Evolutionary conservation across 2,888 invertebrate genomes (phyloP).

Genomic region (Dryococelus australis): DNA sequence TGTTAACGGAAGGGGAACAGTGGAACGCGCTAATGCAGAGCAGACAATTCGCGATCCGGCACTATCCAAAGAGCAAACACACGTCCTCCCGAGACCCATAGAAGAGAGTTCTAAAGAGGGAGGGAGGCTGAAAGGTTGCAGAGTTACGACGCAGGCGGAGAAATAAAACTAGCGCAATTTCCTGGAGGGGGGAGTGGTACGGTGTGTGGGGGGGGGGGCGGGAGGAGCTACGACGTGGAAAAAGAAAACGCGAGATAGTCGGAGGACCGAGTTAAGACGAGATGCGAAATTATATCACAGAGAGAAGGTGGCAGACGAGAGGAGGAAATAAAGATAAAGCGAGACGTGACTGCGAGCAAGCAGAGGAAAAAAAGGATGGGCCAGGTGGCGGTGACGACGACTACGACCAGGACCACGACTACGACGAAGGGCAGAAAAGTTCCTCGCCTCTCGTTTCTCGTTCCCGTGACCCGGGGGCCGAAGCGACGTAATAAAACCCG

Average conservation of each 20-base stretch:
- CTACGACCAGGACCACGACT: neutral
- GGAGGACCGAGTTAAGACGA: neutral
- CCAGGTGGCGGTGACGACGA: neutral
- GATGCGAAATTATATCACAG: neutral
- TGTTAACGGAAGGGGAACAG: too few species aligned
- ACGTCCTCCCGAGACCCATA: neutral
- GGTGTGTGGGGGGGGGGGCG: too few species aligned
- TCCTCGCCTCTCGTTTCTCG: neutral
- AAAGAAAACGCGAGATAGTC: neutral
- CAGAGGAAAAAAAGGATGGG: neutral
- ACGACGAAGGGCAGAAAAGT: neutral
- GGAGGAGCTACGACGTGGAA: neutral
- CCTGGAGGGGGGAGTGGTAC: too few species aligned
- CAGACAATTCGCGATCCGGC: too few species aligned
- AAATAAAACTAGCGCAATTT: neutral
- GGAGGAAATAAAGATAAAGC: slow-evolving; percentile 16
- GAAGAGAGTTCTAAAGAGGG: neutral
- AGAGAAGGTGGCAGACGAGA: neutral
- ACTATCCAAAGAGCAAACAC: too few species aligned
- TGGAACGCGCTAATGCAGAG: too few species aligned
- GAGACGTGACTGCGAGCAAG: neutral
- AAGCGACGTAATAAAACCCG: neutral
- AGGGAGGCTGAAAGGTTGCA: neutral
- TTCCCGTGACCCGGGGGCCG: neutral
- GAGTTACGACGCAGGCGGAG: neutral